Evolutionary conservation across 2,797 vertebrate species (phyloP), one percentile per base, ranked within the genome.

Genomic region (Darevskia mixta): DNA sequence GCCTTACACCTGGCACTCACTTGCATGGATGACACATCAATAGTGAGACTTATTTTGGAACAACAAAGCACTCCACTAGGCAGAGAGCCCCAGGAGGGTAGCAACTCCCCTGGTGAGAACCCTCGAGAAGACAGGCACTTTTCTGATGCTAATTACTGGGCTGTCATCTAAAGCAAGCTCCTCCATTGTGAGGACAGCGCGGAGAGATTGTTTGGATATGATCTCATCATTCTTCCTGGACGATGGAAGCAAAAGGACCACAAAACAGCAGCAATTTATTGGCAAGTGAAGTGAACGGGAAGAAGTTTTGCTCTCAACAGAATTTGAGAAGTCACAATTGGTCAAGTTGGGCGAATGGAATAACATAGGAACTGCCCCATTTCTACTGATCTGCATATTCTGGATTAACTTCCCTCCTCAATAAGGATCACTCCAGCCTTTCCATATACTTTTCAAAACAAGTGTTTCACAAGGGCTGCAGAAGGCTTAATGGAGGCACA

Each of bases 121-220:
- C 83, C 89, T 85, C 41, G 77, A 94, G 91, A 88, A 90, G 85
- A 90, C 81, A 90, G 89, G 77, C 32, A 83, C 61, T 87, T 72
- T 92, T 90, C 86, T 89, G 79, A 91, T 90, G 83, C 72, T 91
- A 90, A 92, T 45, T 88, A 89, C 79, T 80, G 49, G 79, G 82
- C 86, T 90, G 86, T 82, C 85, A 61, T 91, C 80, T 75, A 58
- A 55, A 4, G 25, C 25, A 15, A 58, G 85, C 86, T 80, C 89
- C 90, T 91, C 32, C 8, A 0, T 80, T 38, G 79, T 76, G 41
- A 77, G 0, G 35, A 32, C 17, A 20, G 23, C 80, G 4, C 0
- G n/a, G 45, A 25, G 78, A 84, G 35, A 8, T 55, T 23, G 20
- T 69, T 61, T 18, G 61, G 29, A 86, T 49, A 64, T 11, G 43